Evolutionary conservation across 2,797 vertebrate genomes (phyloP), one percentile per base, ranked within the genome.

Genomic region (Sebastes reedi): DNA sequence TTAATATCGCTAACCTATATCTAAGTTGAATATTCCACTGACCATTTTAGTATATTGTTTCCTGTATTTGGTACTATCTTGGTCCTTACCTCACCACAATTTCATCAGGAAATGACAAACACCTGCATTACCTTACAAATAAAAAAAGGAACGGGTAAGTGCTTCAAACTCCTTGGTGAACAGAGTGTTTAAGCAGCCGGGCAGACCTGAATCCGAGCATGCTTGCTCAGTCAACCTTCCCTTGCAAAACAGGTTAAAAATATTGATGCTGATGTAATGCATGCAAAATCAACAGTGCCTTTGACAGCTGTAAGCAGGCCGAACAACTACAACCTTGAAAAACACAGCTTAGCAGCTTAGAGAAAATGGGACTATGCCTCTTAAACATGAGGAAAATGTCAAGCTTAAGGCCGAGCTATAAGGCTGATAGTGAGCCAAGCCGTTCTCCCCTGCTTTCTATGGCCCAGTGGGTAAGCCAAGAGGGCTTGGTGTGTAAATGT

Each of bases 401-500:
- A 86, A 78, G 85, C 84, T 83, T 80, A 76, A 86, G 76, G 81
- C 83, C 67, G 25, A 18, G 78, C 80, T 75, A 32, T 61, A 55
- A 69, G 79, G 75, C 77, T 62, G 80, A 69, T 56, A 61, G 72
- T 52, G 68, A 86, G 88, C 72, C 83, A 60, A 79, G 82, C 68
- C 30, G 4, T 61, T 83, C 59, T 70, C 64, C 58, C 74, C 75
- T 67, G 75, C 60, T 14, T 80, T 67, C 75, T 46, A 65, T 72
- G 86, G 87, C 77, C 85, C 82, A 78, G 83, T 79, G 87, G 87
- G 85, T 89, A 80, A 88, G 80, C 87, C 87, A 84, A 82, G 73
- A 84, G 87, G 83, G 89, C 88, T 74, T 27, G 77, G 87, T 88
- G 89, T 90, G 86, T 91, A 92, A 91, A 89, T 85, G 91, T 91